Conservation (phyloP, 2,888 invertebrate genomes). For the Nemurella pictetii region DNA sequence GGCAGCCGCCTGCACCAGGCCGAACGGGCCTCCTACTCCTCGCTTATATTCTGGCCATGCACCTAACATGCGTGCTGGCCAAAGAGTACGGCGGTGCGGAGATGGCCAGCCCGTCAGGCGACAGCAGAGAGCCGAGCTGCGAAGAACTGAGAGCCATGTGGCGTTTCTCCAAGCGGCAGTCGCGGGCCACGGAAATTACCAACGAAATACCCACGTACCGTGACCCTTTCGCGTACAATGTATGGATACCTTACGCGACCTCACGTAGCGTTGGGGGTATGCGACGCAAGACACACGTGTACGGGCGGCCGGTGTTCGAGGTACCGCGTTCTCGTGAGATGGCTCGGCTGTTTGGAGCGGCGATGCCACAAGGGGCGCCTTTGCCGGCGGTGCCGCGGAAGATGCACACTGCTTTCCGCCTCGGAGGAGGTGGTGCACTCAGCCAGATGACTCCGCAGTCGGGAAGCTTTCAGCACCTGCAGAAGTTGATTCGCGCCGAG, state of each 20-base stretch:
- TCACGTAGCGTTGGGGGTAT: slow-evolving; percentile 35
- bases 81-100: slow-evolving; percentile 23
- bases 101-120: slow-evolving; percentile 50
- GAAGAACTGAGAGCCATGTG: slow-evolving; percentile 89
- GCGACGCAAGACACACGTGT: slow-evolving; percentile 56
- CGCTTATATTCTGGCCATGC: not conserved
- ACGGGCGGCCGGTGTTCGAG: slow-evolving; percentile 72
- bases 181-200: slow-evolving; percentile 81
- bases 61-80: not conserved
- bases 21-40: too few relatives aligned
- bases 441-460: slow-evolving; percentile 45
- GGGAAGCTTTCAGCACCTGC: slow-evolving; percentile 72
- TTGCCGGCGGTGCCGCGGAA: slow-evolving; percentile 9
- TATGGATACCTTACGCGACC: slow-evolving; percentile 70
- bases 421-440: slow-evolving; percentile 44
- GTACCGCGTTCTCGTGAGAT: slow-evolving; percentile 58
- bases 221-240: slow-evolving; percentile 79
- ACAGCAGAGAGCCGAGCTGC: slow-evolving; percentile 76
- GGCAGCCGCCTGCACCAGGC: too few relatives aligned
- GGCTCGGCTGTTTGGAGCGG: slow-evolving; percentile 43
- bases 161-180: slow-evolving; percentile 87
- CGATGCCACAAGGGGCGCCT: slow-evolving; percentile 16
- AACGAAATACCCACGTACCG: slow-evolving; percentile 83
- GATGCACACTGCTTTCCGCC: slow-evolving; percentile 28
- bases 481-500: slow-evolving; percentile 77